Evolutionary conservation across 2,797 vertebrate species (phyloP), one percentile per base, ranked within the genome.

Genomic region (Melanotaenia pygmaea): DNA sequence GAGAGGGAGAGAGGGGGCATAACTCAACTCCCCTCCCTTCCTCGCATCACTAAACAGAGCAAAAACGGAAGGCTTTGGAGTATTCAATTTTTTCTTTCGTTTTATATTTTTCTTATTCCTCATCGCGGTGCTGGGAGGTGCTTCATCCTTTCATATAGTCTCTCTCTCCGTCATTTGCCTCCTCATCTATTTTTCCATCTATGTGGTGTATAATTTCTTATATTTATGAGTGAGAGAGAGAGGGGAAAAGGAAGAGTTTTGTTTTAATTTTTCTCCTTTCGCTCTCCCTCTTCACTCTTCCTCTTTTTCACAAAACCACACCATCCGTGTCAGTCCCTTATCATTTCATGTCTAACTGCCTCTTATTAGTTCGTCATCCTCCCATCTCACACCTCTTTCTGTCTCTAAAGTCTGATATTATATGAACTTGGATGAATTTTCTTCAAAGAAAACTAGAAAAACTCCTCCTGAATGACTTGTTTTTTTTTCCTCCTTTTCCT

Each of bases 41-140:
- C 79, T 88, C 87, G 70, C 83, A 82, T 88, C 80, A 89, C 90
- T 82, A 72, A 87, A 91, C 86, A 92, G 86, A 92, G 90, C 91
- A 91, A 94, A 93, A 89, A 95, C 95, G 94, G 95, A 95, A 94
- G 94, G 92, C 94, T 92, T 94, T 94, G 94, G 95, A 95, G 92
- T 95, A 95, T 95, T 95, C 90, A 89, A 94, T 93, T 95, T 95
- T 95, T 95, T 95, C 92, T 95, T 95, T 93, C 93, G 93, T 90
- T 95, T 95, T 90, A 88, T 95, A 91, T 95, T 95, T 93, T 95
- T 95, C 91, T 91, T 95, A 88, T 94, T 95, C 89, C 94, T 95
- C 90, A 95, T 95, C 88, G 93, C 94, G 73, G 92, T 94, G 91
- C 93, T 95, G 91, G 95, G 94, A 93, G 94, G 94, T 91, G 93